Evolutionary conservation across 2,113 vertebrate genomes (phyloP).

Genomic region (Balaenoptera acutorostrata): DNA sequence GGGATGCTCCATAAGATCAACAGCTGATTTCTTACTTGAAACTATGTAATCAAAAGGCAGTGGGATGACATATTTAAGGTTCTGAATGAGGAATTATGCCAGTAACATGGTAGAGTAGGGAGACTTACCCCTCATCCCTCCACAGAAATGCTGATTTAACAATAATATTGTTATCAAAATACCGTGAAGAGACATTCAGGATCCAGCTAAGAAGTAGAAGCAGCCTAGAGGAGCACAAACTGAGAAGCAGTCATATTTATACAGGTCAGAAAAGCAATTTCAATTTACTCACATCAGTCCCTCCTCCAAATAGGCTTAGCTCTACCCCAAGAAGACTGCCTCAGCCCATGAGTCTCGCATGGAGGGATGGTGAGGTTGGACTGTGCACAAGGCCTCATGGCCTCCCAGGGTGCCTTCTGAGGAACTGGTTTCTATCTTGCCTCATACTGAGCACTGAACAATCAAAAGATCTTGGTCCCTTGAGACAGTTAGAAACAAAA

Average conservation of each 20-base stretch:
- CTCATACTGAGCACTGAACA: neutral
- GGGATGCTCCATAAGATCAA: neutral
- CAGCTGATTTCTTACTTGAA: neutral
- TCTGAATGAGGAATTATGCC: neutral
- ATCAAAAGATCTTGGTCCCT: neutral
- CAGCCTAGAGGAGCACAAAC: neutral
- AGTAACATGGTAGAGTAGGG: neutral
- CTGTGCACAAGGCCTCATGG: neutral
- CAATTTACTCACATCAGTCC: neutral
- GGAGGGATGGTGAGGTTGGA: neutral
- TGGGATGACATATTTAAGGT: neutral
- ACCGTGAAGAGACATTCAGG: neutral
- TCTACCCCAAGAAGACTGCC: neutral
- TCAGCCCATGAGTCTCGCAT: neutral
- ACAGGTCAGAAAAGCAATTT: neutral
- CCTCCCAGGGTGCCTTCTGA: neutral
- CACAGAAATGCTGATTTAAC: neutral
- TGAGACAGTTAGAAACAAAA: neutral
- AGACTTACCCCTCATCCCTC: neutral
- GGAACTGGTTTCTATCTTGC: neutral
- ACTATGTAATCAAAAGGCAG: neutral
- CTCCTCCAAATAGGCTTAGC: no score
- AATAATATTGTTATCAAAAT: neutral
- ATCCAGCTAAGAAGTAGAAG: neutral
- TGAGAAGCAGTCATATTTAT: neutral